Conservation (phyloP, 2,797 vertebrate genomes). For the Myotis daubentonii region DNA sequence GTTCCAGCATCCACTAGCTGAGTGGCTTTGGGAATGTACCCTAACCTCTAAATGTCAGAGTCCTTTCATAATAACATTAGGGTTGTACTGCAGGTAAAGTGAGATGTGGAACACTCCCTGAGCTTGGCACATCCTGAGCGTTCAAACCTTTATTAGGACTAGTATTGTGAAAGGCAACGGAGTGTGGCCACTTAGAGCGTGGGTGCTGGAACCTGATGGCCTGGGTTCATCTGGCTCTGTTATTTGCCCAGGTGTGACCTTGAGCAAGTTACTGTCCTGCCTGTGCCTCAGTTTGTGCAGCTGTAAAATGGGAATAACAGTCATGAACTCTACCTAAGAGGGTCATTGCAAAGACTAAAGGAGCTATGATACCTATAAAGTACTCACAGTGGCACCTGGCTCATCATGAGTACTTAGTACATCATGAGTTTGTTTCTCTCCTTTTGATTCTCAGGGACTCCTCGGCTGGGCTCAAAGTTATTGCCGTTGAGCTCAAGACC, state of each 20-base stretch:
- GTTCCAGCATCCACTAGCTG: neutral
- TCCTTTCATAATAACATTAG: neutral
- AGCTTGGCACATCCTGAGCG: rapidly evolving
- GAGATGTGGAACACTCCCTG: rapidly evolving
- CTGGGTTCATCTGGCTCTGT: neutral
- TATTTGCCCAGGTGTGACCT: neutral
- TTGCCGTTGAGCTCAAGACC: neutral
- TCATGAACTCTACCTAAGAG: neutral
- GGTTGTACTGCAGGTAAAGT: rapidly evolving
- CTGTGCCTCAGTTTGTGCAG: neutral
- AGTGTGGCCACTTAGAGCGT: rapidly evolving
- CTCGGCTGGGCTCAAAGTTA: neutral
- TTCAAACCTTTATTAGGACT: neutral
- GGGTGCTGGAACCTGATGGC: neutral
- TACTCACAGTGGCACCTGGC: neutral
- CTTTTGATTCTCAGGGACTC: neutral
- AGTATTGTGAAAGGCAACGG: rapidly evolving
- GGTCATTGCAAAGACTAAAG: neutral
- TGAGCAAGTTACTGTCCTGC: neutral
- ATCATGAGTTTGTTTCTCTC: neutral
- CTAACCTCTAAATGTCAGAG: neutral
- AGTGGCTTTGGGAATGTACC: neutral
- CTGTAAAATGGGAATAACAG: neutral
- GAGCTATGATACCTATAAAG: neutral
- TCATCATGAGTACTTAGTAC: neutral